Base-by-base conservation (phyloP, 2,113 vertebrate genomes). In the Mixornis gularis region DNA sequence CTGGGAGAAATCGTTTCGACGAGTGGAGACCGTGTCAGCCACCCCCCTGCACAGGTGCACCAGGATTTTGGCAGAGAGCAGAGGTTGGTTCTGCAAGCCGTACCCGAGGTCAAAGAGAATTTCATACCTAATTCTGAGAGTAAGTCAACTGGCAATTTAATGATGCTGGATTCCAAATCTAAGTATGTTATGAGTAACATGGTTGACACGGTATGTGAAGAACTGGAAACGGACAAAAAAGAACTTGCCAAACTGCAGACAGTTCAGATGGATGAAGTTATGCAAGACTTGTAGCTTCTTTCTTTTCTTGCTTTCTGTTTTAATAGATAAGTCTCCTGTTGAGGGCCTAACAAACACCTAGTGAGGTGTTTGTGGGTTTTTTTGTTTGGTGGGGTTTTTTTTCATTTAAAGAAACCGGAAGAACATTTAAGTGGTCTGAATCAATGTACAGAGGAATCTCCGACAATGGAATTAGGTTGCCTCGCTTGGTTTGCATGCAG, bases 231-330 rank as follows among this genome's bases (percentile, higher is more conserved):
- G 16, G 99, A 99, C 93, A 99, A 98, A 96, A 99, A 99, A 95
- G 98, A 99, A 96, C 98, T 99, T 94, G 99, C 99, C 97, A 99
- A 99, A 98, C 98, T 99, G 97, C 99, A 99, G 91, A 99, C 98
- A 92, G 99, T 99, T 94, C 98, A 99, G 92, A 98, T 99, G 98
- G 99, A 99, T 85, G 98, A 99, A 97, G 99, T 99, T 96, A 99
- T 99, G 98, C 98, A 98, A 97, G 98, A 99, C 95, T 98, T 99
- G 94, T 99, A 98, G 98, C 18, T 60, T 90, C 86, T 94, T 87
- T 94, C 89, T 34, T 81, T 59, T 46, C 60, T 94, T 90, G 62
- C 74, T 94, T 92, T 96, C 83, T 92, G 32, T 95, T 97, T 97
- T 73, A 94, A 49, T 83, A 89, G 93, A 82, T 86, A 93, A 87